These are phyloP conservation scores for Tapirus indicus DNA, from an alignment of 2,797 vertebrate species.

Conservation along the genomic window DNA sequence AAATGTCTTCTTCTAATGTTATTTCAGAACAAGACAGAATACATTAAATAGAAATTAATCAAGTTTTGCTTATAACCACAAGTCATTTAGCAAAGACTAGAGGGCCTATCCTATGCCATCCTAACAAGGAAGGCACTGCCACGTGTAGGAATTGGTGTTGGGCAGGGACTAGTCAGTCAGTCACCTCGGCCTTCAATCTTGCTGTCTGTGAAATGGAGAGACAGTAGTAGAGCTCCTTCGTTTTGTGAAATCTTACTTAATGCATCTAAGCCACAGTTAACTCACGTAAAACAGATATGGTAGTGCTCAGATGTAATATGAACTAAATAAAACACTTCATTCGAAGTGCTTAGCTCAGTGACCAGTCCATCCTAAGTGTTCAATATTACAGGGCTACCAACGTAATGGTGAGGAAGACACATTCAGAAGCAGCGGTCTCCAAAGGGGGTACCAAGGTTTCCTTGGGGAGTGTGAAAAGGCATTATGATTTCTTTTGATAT, in stretches of 20 bases:
- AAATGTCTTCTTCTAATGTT: constrained; percentile 63
- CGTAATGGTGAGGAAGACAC: neutral
- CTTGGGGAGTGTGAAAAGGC: neutral
- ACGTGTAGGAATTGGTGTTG: neutral
- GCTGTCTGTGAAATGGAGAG: neutral
- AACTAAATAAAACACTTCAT: neutral
- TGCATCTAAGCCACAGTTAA: neutral
- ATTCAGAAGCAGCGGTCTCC: neutral
- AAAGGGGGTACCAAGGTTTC: neutral
- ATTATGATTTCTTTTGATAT: neutral
- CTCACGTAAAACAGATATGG: neutral
- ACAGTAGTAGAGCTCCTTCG: fast-evolving
- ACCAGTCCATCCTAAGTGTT: neutral
- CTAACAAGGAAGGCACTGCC: neutral
- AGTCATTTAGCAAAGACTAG: constrained; percentile 18
- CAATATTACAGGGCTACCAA: neutral
- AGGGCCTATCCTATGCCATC: neutral
- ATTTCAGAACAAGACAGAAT: neutral
- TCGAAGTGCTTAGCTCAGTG: neutral
- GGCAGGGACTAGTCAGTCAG: neutral
- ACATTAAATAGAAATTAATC: constrained; percentile 61
- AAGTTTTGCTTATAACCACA: neutral
- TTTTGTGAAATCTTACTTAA: neutral
- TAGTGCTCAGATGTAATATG: neutral
- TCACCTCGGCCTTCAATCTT: neutral